phyloP scores from a whole-genome alignment of 2,113 vertebrate species.

The Antechinus flavipes region DNA sequence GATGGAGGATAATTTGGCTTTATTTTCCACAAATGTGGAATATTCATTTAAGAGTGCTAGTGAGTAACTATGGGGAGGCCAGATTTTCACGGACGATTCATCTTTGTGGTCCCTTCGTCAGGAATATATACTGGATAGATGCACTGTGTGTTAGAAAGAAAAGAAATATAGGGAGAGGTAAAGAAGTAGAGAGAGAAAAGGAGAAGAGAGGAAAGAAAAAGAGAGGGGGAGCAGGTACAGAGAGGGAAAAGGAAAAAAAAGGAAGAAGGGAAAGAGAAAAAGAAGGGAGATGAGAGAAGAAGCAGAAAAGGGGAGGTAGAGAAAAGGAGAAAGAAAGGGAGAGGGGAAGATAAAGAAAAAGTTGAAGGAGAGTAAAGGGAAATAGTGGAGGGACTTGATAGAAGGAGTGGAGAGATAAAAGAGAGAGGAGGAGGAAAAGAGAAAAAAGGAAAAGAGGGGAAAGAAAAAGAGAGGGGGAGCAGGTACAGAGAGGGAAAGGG shows the following conservation, averaged over 20 bases:
- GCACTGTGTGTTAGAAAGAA: not conserved
- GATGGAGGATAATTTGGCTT: conserved; percentile 54
- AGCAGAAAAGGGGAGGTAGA: not conserved
- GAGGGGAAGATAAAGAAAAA: conserved; percentile 40
- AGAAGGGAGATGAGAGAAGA: not conserved
- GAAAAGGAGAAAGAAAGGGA: conserved; percentile 50
- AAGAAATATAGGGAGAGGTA: conserved; percentile 23
- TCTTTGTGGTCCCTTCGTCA: conserved; percentile 72
- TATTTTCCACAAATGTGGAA: conserved; percentile 75
- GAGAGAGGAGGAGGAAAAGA: not conserved
- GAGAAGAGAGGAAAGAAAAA: not conserved
- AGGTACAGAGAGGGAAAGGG: too few relatives aligned
- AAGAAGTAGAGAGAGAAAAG: not conserved
- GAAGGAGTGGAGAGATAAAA: not conserved
- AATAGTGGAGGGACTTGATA: too few relatives aligned
- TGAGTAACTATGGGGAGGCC: conserved; percentile 77
- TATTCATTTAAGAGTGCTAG: conserved; percentile 78
- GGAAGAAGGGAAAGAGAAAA: not conserved
- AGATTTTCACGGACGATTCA: conserved; percentile 79
- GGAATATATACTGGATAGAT: conserved; percentile 75
- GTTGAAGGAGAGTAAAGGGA: too few relatives aligned
- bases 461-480: conserved; percentile 18
- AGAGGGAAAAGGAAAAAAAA: not conserved
- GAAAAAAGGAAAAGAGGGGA: conserved; percentile 11
- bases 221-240: not conserved